phyloP scores from a whole-genome alignment of 2,113 vertebrate species.

The Gallinago media region DNA sequence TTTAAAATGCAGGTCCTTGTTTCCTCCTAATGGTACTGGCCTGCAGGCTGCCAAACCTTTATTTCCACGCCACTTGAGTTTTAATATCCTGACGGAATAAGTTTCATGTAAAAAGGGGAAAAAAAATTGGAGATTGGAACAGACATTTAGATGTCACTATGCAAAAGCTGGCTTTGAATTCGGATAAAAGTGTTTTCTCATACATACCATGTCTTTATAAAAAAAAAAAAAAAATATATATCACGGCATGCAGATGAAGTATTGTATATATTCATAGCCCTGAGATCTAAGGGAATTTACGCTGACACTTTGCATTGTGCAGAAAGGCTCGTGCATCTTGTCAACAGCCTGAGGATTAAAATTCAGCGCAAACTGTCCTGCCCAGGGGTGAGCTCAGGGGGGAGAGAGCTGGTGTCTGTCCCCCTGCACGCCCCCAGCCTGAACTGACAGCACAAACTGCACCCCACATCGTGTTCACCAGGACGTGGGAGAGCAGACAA shows the following conservation, averaged over 20 bases:
- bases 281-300: not conserved
- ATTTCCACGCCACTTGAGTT: not conserved
- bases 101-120: not conserved
- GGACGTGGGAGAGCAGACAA: not conserved
- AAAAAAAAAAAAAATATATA: not conserved
- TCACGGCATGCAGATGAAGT: not conserved
- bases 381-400: not conserved
- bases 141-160: not conserved
- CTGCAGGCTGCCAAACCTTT: not conserved
- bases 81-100: not conserved
- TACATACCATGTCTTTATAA: not conserved
- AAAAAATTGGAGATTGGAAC: not conserved
- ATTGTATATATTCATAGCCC: not conserved
- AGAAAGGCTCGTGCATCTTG: not conserved
- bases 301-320: not conserved
- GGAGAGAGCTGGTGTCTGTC: fast-evolving
- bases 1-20: not conserved
- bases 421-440: not conserved
- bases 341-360: not conserved
- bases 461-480: fast-evolving
- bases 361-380: not conserved
- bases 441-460: not conserved
- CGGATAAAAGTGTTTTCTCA: not conserved
- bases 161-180: conserved; percentile 27
- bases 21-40: not conserved